These are phyloP conservation scores for Manis crassicaudata DNA, from an alignment of 2,797 vertebrate genomes.

Conservation along the genomic window DNA sequence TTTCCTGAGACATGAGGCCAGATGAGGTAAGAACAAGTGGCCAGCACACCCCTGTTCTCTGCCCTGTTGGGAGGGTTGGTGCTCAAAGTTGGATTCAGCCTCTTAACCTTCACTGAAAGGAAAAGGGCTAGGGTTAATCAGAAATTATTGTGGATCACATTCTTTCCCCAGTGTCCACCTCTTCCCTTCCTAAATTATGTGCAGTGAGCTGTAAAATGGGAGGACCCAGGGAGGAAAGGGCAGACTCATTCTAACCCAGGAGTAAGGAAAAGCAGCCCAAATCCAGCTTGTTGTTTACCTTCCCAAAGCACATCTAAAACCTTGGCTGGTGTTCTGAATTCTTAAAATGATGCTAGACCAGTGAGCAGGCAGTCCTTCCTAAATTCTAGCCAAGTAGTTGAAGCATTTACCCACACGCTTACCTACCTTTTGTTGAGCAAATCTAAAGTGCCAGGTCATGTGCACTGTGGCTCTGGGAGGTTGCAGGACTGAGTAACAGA, in stretches of 20 bases:
- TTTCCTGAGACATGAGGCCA: neutral
- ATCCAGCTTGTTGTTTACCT: neutral
- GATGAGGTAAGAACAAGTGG: neutral
- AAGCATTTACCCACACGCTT: neutral
- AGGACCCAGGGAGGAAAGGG: neutral
- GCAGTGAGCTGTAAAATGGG: neutral
- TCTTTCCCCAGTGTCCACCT: neutral
- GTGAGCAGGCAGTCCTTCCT: neutral
- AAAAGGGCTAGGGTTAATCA: neutral
- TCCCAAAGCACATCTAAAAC: neutral
- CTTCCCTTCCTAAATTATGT: neutral
- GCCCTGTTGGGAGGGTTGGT: neutral
- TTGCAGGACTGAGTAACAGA: neutral
- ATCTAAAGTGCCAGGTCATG: neutral
- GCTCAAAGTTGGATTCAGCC: neutral
- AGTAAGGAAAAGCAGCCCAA: neutral
- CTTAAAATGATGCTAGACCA: neutral
- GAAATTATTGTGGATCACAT: neutral
- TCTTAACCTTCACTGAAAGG: neutral
- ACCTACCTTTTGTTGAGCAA: neutral
- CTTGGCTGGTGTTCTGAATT: neutral
- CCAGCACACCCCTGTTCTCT: neutral
- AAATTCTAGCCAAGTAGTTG: neutral
- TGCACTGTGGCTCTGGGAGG: accelerated
- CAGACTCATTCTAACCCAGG: neutral